Evolutionary conservation across 2,113 vertebrate species (phyloP), one percentile per base, ranked within the genome.

Genomic region (Halichoerus grypus): DNA sequence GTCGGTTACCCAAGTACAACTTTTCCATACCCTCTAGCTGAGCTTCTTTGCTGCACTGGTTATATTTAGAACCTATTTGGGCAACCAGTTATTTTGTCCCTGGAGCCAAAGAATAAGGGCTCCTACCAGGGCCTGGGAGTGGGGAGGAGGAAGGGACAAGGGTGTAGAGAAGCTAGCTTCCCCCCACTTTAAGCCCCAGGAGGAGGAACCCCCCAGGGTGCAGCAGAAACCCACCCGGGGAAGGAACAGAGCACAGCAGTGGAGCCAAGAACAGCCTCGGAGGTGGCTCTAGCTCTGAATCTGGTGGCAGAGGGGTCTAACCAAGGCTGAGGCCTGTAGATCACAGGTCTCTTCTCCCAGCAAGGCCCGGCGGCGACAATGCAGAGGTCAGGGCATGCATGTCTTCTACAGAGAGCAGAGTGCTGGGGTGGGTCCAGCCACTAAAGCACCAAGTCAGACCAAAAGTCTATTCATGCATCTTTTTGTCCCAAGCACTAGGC

Each of bases 51-150:
- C 84, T 86, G 69, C 49, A 31, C 81, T 88, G 74, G 87, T 82
- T 77, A 7, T 69, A 31, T 46, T 93, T 97, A 97, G 55, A 96
- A 92, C 16, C 33, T 8, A n/a, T 88, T 31, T 67, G 36, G 97
- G 28, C 67, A 97, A 84, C 28, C 95, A 22, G 3, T 81, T 97
- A 92, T 91, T 97, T 65, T 95, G 51, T 87, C 74, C 42, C 71
- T 59, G 61, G 55, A 88, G 80, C 36, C 51, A 82, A 94, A 96
- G 46, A 61, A 76, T 82, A 59, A 1, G 2, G 51, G 80, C 80
- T 36, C 63, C 81, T 71, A 26, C 4, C 93, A 85, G 93, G 82
- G 65, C 51, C 57, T 51, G 72, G 83, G 79, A 42, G n/a, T 1
- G 8, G 24, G 5, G 33, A n/a, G 18, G 80, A 36, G 21, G 42